A percentile compares a stretch with the other conserved stretches of the same genome.
These are phyloP conservation scores for Cygnus olor DNA, from an alignment of 2,797 vertebrate species.

Conservation along the genomic window DNA sequence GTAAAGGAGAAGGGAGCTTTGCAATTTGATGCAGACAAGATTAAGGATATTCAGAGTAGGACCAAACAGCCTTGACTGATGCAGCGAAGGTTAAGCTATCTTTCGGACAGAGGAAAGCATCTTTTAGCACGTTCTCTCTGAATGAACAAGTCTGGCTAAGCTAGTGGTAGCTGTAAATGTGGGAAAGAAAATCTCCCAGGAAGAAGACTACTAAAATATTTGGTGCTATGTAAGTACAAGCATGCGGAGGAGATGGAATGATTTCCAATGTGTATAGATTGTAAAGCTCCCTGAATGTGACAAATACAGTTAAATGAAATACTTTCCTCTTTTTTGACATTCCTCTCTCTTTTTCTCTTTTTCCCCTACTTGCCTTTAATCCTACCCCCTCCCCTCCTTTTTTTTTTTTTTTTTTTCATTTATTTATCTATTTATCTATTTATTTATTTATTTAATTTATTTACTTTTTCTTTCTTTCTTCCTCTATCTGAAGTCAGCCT, in stretches of 20 bases:
- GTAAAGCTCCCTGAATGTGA: background rate
- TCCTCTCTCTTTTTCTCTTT: background rate
- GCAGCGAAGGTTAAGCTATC: background rate
- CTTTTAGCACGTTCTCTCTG: background rate
- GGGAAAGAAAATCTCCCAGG: background rate
- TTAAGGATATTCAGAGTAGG: background rate
- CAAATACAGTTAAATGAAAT: background rate
- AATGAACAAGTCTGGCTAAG: background rate
- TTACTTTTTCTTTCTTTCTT: background rate
- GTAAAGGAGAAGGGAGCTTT: background rate
- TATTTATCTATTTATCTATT: background rate
- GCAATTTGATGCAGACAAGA: background rate
- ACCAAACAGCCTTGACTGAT: background rate
- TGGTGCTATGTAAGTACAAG: background rate
- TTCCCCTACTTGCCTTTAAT: background rate
- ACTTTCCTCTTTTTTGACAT: background rate
- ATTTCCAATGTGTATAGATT: background rate
- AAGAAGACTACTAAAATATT: background rate
- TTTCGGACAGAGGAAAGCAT: background rate
- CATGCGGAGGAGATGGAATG: background rate
- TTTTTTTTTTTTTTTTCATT: accelerated
- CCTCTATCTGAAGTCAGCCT: background rate
- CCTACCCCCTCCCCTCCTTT: too few species aligned
- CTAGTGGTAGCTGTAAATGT: background rate
- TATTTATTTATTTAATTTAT: too few species aligned